Evolutionary conservation across 2,797 vertebrate genomes (phyloP).

Genomic region (Sternarchorhynchus goeldii): DNA sequence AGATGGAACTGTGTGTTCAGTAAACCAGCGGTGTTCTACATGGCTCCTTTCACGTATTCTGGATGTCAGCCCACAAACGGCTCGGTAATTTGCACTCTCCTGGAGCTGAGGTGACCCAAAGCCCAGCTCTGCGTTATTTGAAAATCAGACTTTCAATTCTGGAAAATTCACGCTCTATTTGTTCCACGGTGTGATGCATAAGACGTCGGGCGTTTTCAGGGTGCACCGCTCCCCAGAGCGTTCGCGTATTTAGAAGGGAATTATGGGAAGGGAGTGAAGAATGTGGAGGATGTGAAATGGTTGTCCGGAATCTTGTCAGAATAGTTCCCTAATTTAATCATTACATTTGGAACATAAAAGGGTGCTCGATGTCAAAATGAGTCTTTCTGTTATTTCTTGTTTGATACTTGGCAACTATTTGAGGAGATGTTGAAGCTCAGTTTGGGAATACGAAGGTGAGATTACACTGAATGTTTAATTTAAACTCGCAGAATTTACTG

Average conservation of each 20-base stretch:
- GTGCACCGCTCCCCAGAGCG: background rate
- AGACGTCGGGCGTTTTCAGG: background rate
- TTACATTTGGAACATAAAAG: background rate
- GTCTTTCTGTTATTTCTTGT: constrained; percentile 14
- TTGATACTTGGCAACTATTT: background rate
- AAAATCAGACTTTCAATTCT: too few species aligned
- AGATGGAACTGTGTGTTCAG: constrained; percentile 5
- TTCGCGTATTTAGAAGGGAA: background rate
- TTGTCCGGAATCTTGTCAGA: background rate
- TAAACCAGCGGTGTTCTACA: too few species aligned
- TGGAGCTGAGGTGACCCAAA: too few species aligned
- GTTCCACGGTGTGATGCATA: background rate
- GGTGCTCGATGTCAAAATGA: constrained; percentile 10
- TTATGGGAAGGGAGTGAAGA: too few species aligned
- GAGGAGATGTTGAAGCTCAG: constrained; percentile 16
- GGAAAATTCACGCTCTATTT: background rate
- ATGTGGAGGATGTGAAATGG: background rate
- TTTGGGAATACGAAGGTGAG: constrained; percentile 35
- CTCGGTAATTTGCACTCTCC: background rate
- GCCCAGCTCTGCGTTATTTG: too few species aligned
- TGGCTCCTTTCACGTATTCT: background rate
- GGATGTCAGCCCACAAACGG: background rate
- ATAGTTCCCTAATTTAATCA: background rate
- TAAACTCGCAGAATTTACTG: constrained; percentile 56
- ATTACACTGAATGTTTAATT: constrained; percentile 53